Evolutionary conservation across 2,888 invertebrate species (phyloP), one percentile per base, ranked within the genome.

Genomic region (Cosmorhoe ocellata): DNA sequence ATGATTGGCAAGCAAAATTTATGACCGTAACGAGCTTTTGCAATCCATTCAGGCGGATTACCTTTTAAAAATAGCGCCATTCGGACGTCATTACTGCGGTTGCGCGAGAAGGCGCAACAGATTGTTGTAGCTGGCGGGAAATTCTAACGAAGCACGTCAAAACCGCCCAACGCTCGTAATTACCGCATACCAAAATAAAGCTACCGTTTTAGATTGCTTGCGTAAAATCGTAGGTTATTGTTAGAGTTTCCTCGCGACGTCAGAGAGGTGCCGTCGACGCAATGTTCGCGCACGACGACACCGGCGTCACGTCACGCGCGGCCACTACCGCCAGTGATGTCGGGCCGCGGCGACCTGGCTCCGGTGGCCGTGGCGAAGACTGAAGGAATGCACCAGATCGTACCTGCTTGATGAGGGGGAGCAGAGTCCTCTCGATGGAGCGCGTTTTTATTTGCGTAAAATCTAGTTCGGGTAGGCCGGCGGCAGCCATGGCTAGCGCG

Each of bases 381-480:
- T 48, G 54, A 52, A 53, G 60, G 65, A 70, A 72, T 71, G 72
- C 67, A 70, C 67, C 59, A 55, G 63, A 65, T 72, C 84, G 71
- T 94, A 98, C 98, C 96, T 98, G 97, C 89, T 96, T 97, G 79
- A 98, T 95, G 85, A 98, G 93, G 71, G 98, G 98, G 81, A 97
- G 94, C 74, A 98, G 93, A 70, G 97, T 97, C 91, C 96, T 95
- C 92, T 98, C 98, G 90, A 98, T 96, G 89, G 97, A 97, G 92
- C 95, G 96, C 75, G 97, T 97, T 91, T 95, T 95, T 83, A 98
- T 97, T 92, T 96, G 96, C 85, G 96, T 83, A 75, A 91, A 80
- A 78, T 91, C 90, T 77, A 91, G 78, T 72, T 91, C 87, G 73
- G 91, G 87, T 83, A 89, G 84, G 89, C 91, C 91, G 85, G 90